Conservation (phyloP, 2,113 vertebrate genomes). For the Formicarius rufipectus region DNA sequence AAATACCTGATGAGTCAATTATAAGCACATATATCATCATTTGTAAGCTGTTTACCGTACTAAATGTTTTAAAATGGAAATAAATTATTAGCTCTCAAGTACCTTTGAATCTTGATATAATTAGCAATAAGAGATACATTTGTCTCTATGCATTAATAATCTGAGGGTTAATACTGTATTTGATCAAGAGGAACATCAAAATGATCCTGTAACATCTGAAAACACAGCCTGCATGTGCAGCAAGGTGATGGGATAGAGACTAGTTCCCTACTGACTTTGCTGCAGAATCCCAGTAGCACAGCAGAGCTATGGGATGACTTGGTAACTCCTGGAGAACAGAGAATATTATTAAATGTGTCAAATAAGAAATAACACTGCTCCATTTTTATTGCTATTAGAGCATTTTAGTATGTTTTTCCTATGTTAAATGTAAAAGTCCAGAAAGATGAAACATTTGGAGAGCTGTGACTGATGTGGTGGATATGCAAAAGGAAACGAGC, state of each 20-base stretch:
- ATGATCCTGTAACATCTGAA: neutral
- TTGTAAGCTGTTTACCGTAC: conserved; percentile 9
- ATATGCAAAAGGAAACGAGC: neutral
- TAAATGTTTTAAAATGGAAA: conserved; percentile 11
- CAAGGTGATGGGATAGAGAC: neutral
- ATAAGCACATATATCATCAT: neutral
- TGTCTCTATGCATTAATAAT: neutral
- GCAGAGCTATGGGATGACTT: neutral
- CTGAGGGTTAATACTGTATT: neutral
- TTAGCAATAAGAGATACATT: neutral
- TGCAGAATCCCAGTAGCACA: neutral
- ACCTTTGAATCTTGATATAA: conserved; percentile 1
- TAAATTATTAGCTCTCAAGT: conserved; percentile 16
- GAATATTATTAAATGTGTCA: neutral
- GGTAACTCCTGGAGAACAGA: neutral
- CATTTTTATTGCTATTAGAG: neutral
- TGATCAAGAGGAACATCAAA: conserved; percentile 6
- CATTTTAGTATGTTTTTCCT: neutral
- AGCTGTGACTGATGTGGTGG: neutral
- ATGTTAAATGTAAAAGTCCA: neutral
- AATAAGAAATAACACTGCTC: neutral
- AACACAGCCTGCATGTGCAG: neutral
- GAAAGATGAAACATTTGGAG: neutral
- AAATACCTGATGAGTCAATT: conserved; percentile 40
- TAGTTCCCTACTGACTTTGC: neutral